Conservation (phyloP, 1,140 invertebrate genomes). For the Orchestia grillus region DNA sequence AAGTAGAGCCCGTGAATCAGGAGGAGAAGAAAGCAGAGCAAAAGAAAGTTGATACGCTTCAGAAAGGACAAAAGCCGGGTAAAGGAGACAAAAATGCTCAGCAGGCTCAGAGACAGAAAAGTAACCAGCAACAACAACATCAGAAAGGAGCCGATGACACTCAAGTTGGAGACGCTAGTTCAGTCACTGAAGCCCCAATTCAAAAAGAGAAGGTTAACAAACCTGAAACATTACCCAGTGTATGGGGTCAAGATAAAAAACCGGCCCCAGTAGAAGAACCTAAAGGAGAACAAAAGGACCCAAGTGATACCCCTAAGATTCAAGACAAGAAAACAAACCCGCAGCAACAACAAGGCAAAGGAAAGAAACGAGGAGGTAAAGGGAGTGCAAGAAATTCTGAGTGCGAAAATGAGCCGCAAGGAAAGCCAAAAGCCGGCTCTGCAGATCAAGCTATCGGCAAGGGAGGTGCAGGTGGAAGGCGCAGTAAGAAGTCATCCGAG, state of each 20-base stretch:
- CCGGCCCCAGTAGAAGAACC: not conserved
- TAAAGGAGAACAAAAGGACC: not conserved
- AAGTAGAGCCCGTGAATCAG: not conserved
- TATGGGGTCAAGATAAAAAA: not conserved
- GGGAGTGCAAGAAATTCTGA: slow-evolving; percentile 45
- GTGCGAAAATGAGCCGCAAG: not conserved
- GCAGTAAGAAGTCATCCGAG: slow-evolving; percentile 9
- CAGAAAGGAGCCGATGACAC: slow-evolving; percentile 31
- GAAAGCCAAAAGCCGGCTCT: not conserved
- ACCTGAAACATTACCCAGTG: not conserved
- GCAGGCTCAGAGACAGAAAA: not conserved
- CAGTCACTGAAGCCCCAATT: not conserved
- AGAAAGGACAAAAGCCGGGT: not conserved
- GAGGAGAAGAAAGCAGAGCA: not conserved
- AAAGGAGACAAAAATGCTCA: slow-evolving; percentile 32
- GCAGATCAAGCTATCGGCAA: not conserved
- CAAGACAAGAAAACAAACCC: not conserved
- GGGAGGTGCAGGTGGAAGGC: slow-evolving; percentile 23
- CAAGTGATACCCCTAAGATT: not conserved
- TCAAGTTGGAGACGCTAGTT: not conserved
- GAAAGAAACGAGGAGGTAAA: slow-evolving; percentile 16
- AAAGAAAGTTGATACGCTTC: not conserved
- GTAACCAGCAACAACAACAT: slow-evolving; percentile 35
- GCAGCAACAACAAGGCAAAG: slow-evolving; percentile 45
- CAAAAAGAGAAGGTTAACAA: not conserved